Evolutionary conservation across 2,797 vertebrate genomes (phyloP), one percentile per base, ranked within the genome.

Genomic region (Sebastes iracundus): DNA sequence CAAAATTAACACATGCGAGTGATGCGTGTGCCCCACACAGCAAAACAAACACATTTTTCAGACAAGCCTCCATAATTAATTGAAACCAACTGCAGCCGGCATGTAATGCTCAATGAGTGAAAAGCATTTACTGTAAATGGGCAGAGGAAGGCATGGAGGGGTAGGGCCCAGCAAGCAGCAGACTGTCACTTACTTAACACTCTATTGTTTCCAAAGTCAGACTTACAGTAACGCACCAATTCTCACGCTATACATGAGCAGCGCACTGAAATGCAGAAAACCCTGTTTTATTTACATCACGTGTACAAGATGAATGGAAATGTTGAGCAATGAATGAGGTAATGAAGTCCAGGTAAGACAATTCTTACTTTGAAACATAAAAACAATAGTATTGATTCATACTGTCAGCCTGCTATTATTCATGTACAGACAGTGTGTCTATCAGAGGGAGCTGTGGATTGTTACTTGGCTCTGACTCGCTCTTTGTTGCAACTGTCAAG

Each of bases 371-470:
- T 82, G 93, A 89, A 92, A 90, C 85, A 88, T 84, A 77, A 89
- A 94, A 95, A 94, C 90, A 94, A 95, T 89, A 92, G 88, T 90
- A 94, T 89, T 90, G 91, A 94, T 94, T 93, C 91, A 92, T 88
- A 87, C 49, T 52, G 49, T 52, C 18, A 88, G 89, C 81, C 86
- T 86, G 90, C 85, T 94, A 87, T 94, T 89, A 93, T 94, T 94
- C 91, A 94, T 91, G 90, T 92, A 91, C 85, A 94, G 90, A 93
- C 92, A 90, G 84, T 79, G 82, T 83, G 89, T 93, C 93, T 93
- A 88, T 94, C 86, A 91, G 81, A 87, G 83, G 90, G 77, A 87
- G 89, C 83, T 85, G 74, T 79, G 88, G 88, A 93, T 92, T 95
- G 91, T 91, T 88, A 78, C 87, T 87, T 82, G 83, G 80, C 83